Base-by-base conservation (phyloP, 2,797 vertebrate species). In the Paramormyrops hopkinsi region DNA sequence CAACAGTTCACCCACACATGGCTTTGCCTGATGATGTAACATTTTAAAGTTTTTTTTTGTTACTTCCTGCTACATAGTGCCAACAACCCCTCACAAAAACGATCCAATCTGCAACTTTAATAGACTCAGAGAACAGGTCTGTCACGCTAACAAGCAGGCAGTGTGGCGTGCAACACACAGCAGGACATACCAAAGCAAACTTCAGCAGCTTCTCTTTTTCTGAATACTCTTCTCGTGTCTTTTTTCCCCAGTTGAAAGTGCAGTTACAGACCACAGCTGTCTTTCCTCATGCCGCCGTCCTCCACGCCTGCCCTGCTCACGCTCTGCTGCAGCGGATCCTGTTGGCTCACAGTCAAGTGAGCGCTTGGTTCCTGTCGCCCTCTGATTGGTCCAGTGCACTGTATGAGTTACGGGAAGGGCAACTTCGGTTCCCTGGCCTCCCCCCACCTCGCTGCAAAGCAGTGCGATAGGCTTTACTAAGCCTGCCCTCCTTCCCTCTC, bases 301-400 rank as follows among this genome's bases (percentile, higher is more conserved):
- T 85, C 56, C 83, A 50, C 8, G 33, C 53, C 76, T 83, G 82
- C 12, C 46, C 88, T 29, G 82, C 17, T 51, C 62, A 25, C 48
- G 41, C 22, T 65, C 56, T 37, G 44, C 56, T 89, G 73, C 88
- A 48, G 33, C 19, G 1, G 44, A 69, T 89, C 59, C 88, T 69
- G 56, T 83, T 89, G 83, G 88, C 88, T 29, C 44, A n/a, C 44
- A 73, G 83, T 83, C 88, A 89, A 89, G 56, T 17, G 5, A 86
- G 44, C 25, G 41, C 41, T 82, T 41, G 83, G 11, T 65, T 87
- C 86, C 90, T 90, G 84, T 69, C 41, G 53, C 87, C 29, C 12
- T 83, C 89, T 50, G 90, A 92, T 90, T 91, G 92, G 91, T 73
- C 41, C 37, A 33, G 46, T 33, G 14, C 41, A 41, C 54, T 53